phyloP scores from a whole-genome alignment of 2,797 vertebrate genomes.

The Pseudocheirus occidentalis region DNA sequence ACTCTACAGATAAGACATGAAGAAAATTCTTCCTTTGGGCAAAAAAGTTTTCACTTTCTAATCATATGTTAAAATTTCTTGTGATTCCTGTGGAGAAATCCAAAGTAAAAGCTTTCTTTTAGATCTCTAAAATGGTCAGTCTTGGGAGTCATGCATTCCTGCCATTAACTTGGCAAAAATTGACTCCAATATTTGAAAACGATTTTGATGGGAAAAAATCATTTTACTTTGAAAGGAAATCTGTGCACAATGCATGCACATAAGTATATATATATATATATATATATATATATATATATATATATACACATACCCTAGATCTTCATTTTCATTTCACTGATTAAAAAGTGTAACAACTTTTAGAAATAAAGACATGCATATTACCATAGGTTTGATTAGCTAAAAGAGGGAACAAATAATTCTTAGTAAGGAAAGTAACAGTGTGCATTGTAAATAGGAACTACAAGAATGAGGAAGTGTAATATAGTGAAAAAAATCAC shows the following conservation, averaged over 20 bases:
- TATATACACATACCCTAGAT: neutral
- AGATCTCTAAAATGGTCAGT: neutral
- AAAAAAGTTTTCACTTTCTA: neutral
- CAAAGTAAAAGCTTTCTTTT: neutral
- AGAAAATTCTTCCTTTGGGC: neutral
- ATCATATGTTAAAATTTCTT: neutral
- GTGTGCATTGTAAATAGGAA: neutral
- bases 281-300: no score
- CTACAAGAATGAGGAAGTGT: neutral
- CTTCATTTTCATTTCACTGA: neutral
- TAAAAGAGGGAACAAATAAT: conserved; percentile 3
- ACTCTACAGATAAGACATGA: neutral
- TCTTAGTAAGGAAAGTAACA: conserved; percentile 31
- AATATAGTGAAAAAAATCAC: neutral
- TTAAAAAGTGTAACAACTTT: neutral
- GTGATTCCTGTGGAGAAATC: neutral
- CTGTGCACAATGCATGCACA: neutral
- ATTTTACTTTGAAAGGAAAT: neutral
- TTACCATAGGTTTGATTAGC: conserved; percentile 2
- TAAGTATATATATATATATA: neutral
- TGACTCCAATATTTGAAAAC: conserved; percentile 7
- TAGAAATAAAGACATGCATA: conserved; percentile 37
- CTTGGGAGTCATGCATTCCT: neutral
- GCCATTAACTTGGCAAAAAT: neutral
- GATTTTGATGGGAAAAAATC: neutral